Evolutionary conservation across 92 coral and sea anemone species (phyloP).

Genomic region (Siderastrea siderea): DNA sequence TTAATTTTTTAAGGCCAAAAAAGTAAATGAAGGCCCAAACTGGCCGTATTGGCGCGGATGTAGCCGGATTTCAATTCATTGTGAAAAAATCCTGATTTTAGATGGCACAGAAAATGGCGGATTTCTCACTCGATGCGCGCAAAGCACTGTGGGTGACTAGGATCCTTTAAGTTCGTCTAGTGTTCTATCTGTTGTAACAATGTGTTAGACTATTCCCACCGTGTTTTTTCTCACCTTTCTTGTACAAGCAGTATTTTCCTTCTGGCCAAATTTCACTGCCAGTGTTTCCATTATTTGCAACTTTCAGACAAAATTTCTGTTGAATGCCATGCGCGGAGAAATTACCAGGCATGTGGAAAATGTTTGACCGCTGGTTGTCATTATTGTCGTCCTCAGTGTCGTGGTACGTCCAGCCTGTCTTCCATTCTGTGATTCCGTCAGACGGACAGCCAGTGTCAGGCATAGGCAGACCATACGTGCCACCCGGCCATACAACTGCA

Average conservation of each 20-base stretch:
- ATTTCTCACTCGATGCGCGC: too few species aligned
- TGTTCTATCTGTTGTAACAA: too few species aligned
- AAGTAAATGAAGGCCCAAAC: too few species aligned
- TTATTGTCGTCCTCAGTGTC: slow-evolving; percentile 99
- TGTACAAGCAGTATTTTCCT: slow-evolving; percentile 96
- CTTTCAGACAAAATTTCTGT: slow-evolving; percentile 95
- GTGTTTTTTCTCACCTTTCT: slow-evolving; percentile 79
- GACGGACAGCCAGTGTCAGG: slow-evolving; percentile 93
- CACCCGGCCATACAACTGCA: slow-evolving; percentile 97
- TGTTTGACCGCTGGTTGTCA: slow-evolving; percentile 93
- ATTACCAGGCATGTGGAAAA: slow-evolving; percentile 98
- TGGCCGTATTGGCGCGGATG: too few species aligned
- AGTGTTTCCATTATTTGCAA: slow-evolving; percentile 71
- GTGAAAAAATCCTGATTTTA: too few species aligned
- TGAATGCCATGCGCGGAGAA: slow-evolving; percentile 98
- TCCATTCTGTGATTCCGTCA: slow-evolving; percentile 89
- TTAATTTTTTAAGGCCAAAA: too few species aligned
- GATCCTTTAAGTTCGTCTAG: too few species aligned
- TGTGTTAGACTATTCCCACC: neutral
- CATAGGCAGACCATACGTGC: slow-evolving; percentile 98
- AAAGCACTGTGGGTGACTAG: too few species aligned
- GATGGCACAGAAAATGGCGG: too few species aligned
- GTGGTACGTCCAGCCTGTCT: slow-evolving; percentile 95
- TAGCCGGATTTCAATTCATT: too few species aligned
- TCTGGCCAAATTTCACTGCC: slow-evolving; percentile 99